Conservation (phyloP, 2,797 vertebrate genomes). For the Rhinogobio ventralis region DNA sequence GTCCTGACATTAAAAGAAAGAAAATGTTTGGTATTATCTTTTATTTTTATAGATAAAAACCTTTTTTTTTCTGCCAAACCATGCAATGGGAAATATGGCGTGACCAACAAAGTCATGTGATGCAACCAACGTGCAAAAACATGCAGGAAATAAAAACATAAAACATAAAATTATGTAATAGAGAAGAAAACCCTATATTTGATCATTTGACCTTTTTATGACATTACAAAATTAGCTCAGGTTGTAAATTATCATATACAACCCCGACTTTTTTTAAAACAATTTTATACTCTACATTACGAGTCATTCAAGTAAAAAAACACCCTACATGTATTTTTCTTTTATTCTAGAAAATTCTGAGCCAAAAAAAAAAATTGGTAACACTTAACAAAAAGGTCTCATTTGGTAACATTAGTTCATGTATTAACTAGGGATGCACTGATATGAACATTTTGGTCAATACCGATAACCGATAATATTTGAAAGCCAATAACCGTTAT, state of each 20-base stretch:
- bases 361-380: too few relatives aligned
- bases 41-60: background rate
- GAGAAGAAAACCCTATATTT: background rate
- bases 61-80: rapidly evolving
- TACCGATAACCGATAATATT: too few relatives aligned
- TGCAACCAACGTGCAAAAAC: background rate
- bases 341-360: too few relatives aligned
- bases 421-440: too few relatives aligned
- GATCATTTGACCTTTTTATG: background rate
- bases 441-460: too few relatives aligned
- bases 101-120: background rate
- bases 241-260: background rate
- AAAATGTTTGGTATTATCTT: background rate
- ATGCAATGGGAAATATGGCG: background rate
- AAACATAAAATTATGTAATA: background rate
- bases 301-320: too few relatives aligned
- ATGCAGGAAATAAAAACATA: background rate
- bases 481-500: too few relatives aligned
- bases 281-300: too few relatives aligned
- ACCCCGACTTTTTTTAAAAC: too few relatives aligned
- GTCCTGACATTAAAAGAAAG: background rate
- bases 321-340: too few relatives aligned
- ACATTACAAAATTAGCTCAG: background rate
- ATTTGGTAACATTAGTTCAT: too few relatives aligned
- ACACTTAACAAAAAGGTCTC: too few relatives aligned